Conservation (phyloP, 2,113 vertebrate species). For the Psilopogon haemacephalus region DNA sequence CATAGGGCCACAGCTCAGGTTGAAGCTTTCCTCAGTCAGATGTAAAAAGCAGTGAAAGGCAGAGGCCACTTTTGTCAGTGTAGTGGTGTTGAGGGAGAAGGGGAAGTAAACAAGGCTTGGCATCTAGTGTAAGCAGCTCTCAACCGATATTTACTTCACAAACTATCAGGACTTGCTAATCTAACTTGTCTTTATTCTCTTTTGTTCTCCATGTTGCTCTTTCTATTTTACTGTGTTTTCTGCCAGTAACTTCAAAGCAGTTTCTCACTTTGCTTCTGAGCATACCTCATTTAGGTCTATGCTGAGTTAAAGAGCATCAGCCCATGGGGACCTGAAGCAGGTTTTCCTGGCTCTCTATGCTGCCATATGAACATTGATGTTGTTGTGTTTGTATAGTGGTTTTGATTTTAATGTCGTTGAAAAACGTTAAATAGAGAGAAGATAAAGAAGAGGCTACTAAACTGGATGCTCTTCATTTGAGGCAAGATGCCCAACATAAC, state of each 20-base stretch:
- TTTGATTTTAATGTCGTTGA: fast-evolving
- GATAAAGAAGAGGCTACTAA: not conserved
- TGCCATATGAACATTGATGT: not conserved
- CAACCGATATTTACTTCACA: fast-evolving
- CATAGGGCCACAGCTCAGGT: not conserved
- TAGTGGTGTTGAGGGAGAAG: not conserved
- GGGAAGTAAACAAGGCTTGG: not conserved
- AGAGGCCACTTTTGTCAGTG: not conserved
- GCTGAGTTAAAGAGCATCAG: not conserved
- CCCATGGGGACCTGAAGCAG: not conserved
- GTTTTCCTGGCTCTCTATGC: not conserved
- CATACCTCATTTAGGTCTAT: not conserved
- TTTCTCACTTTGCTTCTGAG: not conserved
- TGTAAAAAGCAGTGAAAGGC: not conserved
- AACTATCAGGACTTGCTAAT: not conserved
- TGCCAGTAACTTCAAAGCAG: not conserved
- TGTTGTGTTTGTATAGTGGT: not conserved
- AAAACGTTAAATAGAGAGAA: not conserved
- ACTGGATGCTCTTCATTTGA: not conserved
- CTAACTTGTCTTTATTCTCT: fast-evolving
- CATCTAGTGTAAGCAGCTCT: not conserved
- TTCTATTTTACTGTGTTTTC: not conserved
- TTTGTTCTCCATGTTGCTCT: not conserved
- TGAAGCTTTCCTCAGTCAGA: not conserved
- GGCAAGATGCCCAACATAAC: not conserved